Conservation (phyloP, 2,888 invertebrate species). For the Ornithoptera alexandrae region DNA sequence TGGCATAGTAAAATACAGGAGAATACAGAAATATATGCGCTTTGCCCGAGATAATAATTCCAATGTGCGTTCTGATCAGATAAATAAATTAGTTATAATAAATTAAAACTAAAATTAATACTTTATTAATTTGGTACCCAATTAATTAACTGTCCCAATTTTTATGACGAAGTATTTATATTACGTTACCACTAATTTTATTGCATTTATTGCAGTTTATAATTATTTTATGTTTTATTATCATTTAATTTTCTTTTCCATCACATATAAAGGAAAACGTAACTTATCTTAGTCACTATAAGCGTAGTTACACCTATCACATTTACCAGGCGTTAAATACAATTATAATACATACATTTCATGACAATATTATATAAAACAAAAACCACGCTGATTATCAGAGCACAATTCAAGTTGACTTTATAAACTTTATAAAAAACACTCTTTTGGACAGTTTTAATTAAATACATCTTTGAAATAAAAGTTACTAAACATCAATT, state of each 20-base stretch:
- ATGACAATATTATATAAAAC: not conserved
- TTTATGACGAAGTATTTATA: not conserved
- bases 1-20: not conserved
- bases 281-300: conserved; percentile 55
- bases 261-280: conserved; percentile 49
- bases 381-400: not conserved
- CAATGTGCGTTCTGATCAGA: not conserved
- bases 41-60: not conserved
- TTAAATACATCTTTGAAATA: too few species aligned
- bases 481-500: too few species aligned
- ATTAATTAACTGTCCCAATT: not conserved
- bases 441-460: not conserved
- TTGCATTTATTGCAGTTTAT: conserved; percentile 3
- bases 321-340: conserved; percentile 56
- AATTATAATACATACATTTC: not conserved
- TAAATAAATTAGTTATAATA: not conserved
- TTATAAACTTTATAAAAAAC: not conserved
- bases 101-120: not conserved
- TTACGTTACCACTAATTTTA: not conserved
- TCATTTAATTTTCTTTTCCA: conserved; percentile 27
- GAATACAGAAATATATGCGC: not conserved
- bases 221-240: conserved; percentile 15
- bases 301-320: conserved; percentile 77
- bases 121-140: not conserved
- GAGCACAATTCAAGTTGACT: not conserved